These are phyloP conservation scores for Lithosia quadra DNA, from an alignment of 2,888 invertebrate species.

Conservation along the genomic window DNA sequence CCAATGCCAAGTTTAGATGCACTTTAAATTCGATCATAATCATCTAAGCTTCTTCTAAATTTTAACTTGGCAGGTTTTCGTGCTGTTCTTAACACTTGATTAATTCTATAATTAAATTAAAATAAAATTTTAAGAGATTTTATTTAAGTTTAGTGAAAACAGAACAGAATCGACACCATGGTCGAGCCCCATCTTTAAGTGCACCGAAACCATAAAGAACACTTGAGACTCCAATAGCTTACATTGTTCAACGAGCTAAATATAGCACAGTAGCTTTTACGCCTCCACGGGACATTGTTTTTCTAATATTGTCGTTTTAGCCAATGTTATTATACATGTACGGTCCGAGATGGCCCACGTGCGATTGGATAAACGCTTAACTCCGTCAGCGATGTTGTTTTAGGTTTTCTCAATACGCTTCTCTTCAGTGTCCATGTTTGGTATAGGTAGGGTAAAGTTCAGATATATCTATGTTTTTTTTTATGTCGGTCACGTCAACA, in stretches of 20 bases:
- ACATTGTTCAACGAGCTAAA: not conserved
- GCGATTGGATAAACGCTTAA: not conserved
- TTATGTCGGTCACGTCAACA: no score
- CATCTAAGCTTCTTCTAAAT: no score
- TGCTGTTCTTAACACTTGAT: no score
- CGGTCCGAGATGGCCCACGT: constrained; percentile 2
- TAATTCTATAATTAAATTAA: no score
- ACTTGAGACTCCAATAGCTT: not conserved
- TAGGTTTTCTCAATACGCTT: not conserved
- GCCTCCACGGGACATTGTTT: not conserved
- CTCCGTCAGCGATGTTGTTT: not conserved
- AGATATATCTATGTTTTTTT: not conserved
- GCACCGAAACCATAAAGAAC: not conserved
- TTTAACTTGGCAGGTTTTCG: no score
- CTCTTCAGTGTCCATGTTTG: not conserved
- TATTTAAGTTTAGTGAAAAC: no score
- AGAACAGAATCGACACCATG: no score
- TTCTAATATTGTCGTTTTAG: constrained; percentile 4
- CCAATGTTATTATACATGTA: not conserved
- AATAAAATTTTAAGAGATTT: no score
- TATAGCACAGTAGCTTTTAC: not conserved
- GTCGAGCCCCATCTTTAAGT: no score
- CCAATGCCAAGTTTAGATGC: no score
- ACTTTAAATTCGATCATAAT: no score
- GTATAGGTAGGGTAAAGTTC: not conserved